phyloP scores from a whole-genome alignment of 2,797 vertebrate genomes.

The Sebastes reedi region DNA sequence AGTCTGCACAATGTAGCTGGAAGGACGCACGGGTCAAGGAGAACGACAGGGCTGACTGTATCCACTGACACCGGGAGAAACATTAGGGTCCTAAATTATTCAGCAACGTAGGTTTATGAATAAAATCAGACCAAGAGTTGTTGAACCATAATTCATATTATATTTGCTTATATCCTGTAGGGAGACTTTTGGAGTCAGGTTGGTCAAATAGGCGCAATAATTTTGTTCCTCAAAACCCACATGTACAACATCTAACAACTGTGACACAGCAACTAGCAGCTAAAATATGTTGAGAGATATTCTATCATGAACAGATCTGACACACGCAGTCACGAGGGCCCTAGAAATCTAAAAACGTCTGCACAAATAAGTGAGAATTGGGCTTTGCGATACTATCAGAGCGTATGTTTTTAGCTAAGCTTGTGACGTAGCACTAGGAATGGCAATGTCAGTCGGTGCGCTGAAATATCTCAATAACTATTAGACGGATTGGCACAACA shows the following conservation, averaged over 20 bases:
- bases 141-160: not conserved
- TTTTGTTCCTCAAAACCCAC: not conserved
- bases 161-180: not conserved
- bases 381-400: not conserved
- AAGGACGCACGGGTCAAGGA: slow-evolving; percentile 68
- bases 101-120: not conserved
- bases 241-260: not conserved
- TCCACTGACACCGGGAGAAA: not conserved
- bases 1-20: slow-evolving; percentile 95
- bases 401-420: not conserved
- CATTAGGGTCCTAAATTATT: not conserved
- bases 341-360: not conserved
- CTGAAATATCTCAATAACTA: not conserved
- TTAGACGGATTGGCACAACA: not conserved
- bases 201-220: not conserved
- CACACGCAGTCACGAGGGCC: not conserved
- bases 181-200: not conserved
- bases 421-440: not conserved
- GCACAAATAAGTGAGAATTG: not conserved
- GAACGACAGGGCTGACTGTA: not conserved
- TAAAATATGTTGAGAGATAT: not conserved
- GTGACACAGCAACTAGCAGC: not conserved
- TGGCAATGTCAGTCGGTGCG: too few relatives aligned
- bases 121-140: not conserved
- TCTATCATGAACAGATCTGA: not conserved